These are phyloP conservation scores for Opisthocomus hoazin DNA, from an alignment of 2,113 vertebrate species.

Conservation along the genomic window DNA sequence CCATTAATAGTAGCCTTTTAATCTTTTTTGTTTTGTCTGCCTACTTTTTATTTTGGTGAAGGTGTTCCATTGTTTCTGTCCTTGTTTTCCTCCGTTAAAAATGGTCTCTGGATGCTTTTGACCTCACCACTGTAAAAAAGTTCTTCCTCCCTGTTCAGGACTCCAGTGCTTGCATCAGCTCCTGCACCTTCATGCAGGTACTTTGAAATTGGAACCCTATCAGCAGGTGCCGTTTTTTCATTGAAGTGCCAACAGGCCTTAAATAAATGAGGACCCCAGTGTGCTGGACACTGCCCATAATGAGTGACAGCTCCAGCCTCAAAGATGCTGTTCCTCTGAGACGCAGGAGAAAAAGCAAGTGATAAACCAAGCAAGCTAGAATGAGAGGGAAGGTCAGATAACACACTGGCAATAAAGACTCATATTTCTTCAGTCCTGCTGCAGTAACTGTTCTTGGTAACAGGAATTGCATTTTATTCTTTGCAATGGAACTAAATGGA, in stretches of 20 bases:
- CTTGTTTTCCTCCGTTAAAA: neutral
- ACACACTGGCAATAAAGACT: neutral
- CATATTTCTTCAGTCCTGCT: neutral
- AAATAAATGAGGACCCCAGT: neutral
- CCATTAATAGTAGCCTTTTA: rapidly evolving
- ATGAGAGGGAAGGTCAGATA: neutral
- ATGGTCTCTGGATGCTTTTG: neutral
- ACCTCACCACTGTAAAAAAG: rapidly evolving
- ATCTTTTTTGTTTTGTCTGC: neutral
- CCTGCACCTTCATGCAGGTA: neutral
- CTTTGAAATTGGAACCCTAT: neutral
- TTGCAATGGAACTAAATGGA: neutral
- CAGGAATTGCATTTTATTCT: neutral
- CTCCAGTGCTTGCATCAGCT: neutral
- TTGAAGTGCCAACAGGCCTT: neutral
- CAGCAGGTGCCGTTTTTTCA: neutral
- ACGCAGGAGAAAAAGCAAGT: neutral
- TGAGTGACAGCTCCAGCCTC: neutral
- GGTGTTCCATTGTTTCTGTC: neutral
- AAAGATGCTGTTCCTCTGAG: neutral
- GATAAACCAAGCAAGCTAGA: neutral
- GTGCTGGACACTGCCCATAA: neutral
- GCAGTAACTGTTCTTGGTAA: neutral
- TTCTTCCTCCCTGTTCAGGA: neutral
- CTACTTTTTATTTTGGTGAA: neutral